These are phyloP conservation scores for Dolomedes plantarius DNA, from an alignment of 2,888 invertebrate species.

Conservation along the genomic window DNA sequence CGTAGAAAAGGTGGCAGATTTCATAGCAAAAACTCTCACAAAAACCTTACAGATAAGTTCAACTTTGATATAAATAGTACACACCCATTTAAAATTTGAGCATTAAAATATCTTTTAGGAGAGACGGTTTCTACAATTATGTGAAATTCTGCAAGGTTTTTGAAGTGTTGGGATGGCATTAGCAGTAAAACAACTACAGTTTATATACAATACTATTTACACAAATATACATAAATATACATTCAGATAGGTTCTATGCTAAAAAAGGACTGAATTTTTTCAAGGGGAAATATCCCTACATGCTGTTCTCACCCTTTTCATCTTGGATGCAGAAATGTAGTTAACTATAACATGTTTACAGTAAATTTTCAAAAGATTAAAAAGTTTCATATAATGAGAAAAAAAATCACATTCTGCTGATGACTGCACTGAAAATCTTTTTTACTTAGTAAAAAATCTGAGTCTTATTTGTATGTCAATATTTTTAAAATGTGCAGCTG, in stretches of 20 bases:
- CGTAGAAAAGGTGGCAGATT: constrained; percentile 34
- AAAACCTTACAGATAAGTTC: constrained; percentile 14
- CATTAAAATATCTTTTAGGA: neutral
- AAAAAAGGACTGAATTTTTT: constrained; percentile 20
- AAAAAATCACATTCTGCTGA: neutral
- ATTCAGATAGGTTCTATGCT: constrained; percentile 23
- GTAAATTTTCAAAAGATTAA: neutral
- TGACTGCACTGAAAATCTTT: no score
- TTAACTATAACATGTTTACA: neutral
- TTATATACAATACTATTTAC: constrained; percentile 60
- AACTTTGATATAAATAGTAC: neutral
- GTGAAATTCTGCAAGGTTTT: constrained; percentile 15
- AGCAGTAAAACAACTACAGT: neutral
- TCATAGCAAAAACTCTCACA: constrained; percentile 8
- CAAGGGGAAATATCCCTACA: constrained; percentile 48
- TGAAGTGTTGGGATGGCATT: neutral
- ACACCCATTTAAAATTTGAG: constrained; percentile 5
- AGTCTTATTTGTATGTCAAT: no score
- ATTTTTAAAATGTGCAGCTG: no score
- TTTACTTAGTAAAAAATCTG: no score
- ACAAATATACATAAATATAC: constrained; percentile 58
- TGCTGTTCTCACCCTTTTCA: constrained; percentile 44
- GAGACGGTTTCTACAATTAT: neutral
- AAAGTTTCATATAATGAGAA: neutral
- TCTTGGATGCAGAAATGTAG: constrained; percentile 24